A percentile compares a stretch with the other conserved stretches of the same genome.
These are phyloP conservation scores for Hemiprocne comata DNA, from an alignment of 2,113 vertebrate species.

Conservation along the genomic window DNA sequence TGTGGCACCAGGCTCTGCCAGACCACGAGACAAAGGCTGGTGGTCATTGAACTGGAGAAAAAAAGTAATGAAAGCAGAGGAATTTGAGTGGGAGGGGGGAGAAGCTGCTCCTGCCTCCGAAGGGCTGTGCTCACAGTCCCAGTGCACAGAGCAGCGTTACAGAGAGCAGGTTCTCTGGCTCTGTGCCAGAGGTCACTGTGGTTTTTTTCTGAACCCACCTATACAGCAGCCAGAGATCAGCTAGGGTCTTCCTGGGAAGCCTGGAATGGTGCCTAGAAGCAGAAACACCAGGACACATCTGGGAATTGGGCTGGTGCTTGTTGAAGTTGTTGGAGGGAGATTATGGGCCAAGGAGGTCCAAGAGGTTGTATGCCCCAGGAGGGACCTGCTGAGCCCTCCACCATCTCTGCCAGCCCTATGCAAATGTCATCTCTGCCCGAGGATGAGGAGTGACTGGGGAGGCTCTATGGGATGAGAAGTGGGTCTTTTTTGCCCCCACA, in stretches of 20 bases:
- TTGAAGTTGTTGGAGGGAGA: background rate
- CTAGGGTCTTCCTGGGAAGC: background rate
- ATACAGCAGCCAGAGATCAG: background rate
- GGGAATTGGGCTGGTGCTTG: background rate
- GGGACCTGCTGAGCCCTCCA: background rate
- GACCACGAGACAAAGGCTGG: background rate
- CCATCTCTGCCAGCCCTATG: background rate
- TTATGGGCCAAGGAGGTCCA: too few relatives aligned
- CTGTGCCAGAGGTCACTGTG: background rate
- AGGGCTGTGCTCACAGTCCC: background rate
- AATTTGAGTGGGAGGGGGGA: constrained; percentile 5
- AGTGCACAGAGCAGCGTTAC: background rate
- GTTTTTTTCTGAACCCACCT: background rate
- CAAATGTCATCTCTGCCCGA: background rate
- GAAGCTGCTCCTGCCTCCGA: background rate
- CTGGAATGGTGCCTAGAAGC: background rate
- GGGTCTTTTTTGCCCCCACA: background rate
- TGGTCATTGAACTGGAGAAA: background rate
- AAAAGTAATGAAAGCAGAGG: background rate
- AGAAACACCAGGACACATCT: background rate
- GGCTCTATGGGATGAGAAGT: background rate
- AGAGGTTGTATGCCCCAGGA: background rate
- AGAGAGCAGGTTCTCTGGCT: background rate
- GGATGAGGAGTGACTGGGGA: background rate
- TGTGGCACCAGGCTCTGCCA: constrained; percentile 37